These are phyloP conservation scores for Stegana nigrithorax DNA, from an alignment of 2,888 invertebrate species.

Conservation along the genomic window DNA sequence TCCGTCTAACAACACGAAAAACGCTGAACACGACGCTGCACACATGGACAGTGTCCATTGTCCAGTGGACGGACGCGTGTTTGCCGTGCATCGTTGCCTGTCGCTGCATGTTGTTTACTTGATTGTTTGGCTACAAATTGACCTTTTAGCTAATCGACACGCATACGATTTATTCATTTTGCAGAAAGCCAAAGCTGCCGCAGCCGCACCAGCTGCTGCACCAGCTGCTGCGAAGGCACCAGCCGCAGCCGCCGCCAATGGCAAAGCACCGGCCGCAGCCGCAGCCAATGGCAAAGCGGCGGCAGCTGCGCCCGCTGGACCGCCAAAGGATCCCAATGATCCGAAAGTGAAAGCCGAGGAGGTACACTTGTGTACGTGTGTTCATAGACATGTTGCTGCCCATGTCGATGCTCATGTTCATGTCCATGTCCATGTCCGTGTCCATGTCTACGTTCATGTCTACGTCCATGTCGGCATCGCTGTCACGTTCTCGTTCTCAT, in stretches of 20 bases:
- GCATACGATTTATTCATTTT: no score
- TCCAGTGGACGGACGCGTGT: no score
- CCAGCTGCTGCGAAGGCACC: conserved; percentile 39
- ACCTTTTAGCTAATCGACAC: no score
- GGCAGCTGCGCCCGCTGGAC: conserved; percentile 53
- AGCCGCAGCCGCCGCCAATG: conserved; percentile 36
- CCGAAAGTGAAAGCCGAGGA: conserved; percentile 64
- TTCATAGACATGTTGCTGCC: conserved; percentile 8
- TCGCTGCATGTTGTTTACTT: no score
- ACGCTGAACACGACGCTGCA: no score
- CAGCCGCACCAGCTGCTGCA: conserved; percentile 42
- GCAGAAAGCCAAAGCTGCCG: conserved; percentile 50
- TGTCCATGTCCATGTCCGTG: conserved; percentile 10
- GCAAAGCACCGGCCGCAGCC: conserved; percentile 37
- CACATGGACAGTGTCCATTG: no score
- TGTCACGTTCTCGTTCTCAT: not conserved
- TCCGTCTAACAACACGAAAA: no score
- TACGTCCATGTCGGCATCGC: conserved; percentile 20
- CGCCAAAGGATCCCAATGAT: conserved; percentile 64
- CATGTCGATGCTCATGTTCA: not conserved
- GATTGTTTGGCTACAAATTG: no score
- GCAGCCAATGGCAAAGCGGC: conserved; percentile 43
- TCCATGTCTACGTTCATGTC: conserved; percentile 26
- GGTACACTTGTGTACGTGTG: conserved; percentile 62
- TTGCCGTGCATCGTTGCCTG: no score